phyloP scores from a whole-genome alignment of 2,797 vertebrate genomes.

The Chrosomus eos region DNA sequence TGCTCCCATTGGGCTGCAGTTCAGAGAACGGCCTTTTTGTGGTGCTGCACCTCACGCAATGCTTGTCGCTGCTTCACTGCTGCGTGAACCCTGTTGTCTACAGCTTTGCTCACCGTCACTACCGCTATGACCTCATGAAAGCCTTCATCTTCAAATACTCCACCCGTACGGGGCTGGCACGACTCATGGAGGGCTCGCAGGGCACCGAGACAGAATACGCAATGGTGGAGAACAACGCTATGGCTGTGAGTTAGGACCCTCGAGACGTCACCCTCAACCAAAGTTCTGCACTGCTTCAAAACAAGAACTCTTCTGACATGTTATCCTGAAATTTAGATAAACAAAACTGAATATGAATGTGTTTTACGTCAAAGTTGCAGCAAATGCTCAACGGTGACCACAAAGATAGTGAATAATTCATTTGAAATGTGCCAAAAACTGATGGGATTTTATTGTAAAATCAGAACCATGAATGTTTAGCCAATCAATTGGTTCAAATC shows the following conservation, averaged over 20 bases:
- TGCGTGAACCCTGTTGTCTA: slow-evolving; percentile 96
- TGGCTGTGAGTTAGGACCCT: slow-evolving; percentile 64
- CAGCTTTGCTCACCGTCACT: slow-evolving; percentile 94
- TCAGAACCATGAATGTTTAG: not conserved
- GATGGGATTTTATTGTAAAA: not conserved
- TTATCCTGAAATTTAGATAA: not conserved
- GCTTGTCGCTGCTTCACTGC: slow-evolving; percentile 93
- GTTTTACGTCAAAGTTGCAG: not conserved
- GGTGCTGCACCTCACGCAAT: slow-evolving; percentile 91
- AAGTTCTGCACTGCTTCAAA: slow-evolving; percentile 41
- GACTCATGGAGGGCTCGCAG: slow-evolving; percentile 87
- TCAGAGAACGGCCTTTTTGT: slow-evolving; percentile 89
- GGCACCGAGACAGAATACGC: slow-evolving; percentile 90
- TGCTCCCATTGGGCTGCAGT: slow-evolving; percentile 86
- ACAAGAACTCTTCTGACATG: not conserved
- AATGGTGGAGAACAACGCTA: slow-evolving; percentile 75
- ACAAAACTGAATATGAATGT: slow-evolving; percentile 14
- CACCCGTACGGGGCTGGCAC: slow-evolving; percentile 89
- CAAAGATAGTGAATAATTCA: not conserved
- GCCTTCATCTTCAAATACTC: slow-evolving; percentile 98
- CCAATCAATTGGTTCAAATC: not conserved
- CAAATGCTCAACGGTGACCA: not conserved
- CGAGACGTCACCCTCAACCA: slow-evolving; percentile 1
- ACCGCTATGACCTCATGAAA: slow-evolving; percentile 97
- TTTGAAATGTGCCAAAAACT: slow-evolving; percentile 23